Conservation (phyloP, 2,888 invertebrate species). For the Acronicta aceris region DNA sequence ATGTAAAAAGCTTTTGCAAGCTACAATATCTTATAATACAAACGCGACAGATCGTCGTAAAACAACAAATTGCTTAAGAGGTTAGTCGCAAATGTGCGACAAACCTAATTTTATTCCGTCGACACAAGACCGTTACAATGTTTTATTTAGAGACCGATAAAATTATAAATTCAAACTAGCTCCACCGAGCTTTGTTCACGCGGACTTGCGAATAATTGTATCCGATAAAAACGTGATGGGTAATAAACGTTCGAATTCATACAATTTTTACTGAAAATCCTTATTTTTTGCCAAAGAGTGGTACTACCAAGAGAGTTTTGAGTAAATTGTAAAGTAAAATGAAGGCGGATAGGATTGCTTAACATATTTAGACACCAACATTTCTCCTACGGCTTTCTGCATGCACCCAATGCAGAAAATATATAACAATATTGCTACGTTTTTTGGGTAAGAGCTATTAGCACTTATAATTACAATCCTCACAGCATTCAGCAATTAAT, state of each 20-base stretch:
- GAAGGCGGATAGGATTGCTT: too few species aligned
- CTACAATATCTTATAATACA: background rate
- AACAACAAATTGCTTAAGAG: background rate
- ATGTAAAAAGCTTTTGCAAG: background rate
- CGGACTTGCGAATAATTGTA: conserved; percentile 26
- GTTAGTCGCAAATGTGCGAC: background rate
- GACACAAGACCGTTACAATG: conserved; percentile 16
- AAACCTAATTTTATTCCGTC: conserved; percentile 7
- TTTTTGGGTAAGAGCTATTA: too few species aligned
- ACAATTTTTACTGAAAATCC: conserved; percentile 16
- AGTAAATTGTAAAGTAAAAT: too few species aligned
- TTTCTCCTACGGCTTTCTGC: too few species aligned
- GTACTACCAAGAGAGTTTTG: too few species aligned
- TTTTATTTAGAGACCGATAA: conserved; percentile 15
- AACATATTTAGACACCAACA: too few species aligned
- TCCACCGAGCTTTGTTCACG: conserved; percentile 7
- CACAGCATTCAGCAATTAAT: conserved; percentile 6
- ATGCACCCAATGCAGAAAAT: too few species aligned
- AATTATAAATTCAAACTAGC: conserved; percentile 8
- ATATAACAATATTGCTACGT: too few species aligned
- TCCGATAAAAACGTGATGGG: conserved; percentile 30
- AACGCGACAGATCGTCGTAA: background rate
- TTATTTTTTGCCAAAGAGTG: conserved; percentile 9
- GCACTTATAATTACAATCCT: too few species aligned
- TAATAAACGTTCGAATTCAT: conserved; percentile 13